These are phyloP conservation scores for Diploptera punctata DNA, from an alignment of 2,888 invertebrate species.

Conservation along the genomic window DNA sequence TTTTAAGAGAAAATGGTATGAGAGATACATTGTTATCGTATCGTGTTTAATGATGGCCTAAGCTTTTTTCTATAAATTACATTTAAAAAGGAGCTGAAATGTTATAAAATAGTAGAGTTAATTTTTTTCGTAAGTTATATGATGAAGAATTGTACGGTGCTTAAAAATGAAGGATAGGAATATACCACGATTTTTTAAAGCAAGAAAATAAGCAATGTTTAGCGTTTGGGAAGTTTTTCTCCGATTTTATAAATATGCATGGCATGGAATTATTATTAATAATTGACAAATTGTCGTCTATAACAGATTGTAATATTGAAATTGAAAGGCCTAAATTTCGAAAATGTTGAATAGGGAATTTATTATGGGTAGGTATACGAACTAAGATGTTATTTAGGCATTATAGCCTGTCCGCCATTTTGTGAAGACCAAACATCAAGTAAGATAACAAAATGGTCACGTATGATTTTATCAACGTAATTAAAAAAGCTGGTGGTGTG, in stretches of 20 bases:
- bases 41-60: neutral
- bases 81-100: neutral
- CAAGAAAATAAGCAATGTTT: neutral
- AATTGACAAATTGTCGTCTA: too few relatives aligned
- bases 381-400: neutral
- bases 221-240: neutral
- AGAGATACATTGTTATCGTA: neutral
- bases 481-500: constrained; percentile 30
- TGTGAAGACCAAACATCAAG: constrained; percentile 8
- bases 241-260: too few relatives aligned
- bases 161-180: neutral
- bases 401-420: constrained; percentile 7
- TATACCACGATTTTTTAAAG: neutral
- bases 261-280: too few relatives aligned
- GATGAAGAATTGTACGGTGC: neutral
- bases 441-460: constrained; percentile 18
- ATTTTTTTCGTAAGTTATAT: neutral
- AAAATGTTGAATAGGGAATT: neutral
- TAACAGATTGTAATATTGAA: too few relatives aligned
- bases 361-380: neutral
- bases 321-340: neutral
- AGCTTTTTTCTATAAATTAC: constrained; percentile 8
- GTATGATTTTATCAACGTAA: neutral
- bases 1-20: neutral
- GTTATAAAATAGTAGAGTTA: neutral